Evolutionary conservation across 2,888 invertebrate genomes (phyloP).

Genomic region (Sceliomorpha sp.): DNA sequence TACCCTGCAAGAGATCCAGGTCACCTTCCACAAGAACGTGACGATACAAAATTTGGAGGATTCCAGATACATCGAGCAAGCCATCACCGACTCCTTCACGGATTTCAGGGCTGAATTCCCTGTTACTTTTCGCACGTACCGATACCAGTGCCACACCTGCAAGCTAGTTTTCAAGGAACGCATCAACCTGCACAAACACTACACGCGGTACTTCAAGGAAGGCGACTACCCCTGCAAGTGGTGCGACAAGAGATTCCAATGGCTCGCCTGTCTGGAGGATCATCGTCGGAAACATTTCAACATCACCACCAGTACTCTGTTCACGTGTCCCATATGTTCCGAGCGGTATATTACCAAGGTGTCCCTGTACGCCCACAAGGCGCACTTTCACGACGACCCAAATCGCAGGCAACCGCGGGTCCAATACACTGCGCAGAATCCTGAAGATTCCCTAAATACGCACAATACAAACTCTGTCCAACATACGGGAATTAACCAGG

Average conservation of each 20-base stretch:
- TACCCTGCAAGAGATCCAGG: conserved; percentile 29
- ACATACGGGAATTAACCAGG: background rate
- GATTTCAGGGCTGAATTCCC: conserved; percentile 45
- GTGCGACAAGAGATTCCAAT: conserved; percentile 44
- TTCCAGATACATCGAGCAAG: conserved; percentile 25
- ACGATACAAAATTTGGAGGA: background rate
- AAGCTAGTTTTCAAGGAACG: conserved; percentile 38
- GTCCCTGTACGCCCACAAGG: conserved; percentile 43
- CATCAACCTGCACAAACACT: conserved; percentile 27
- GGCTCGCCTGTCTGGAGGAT: conserved; percentile 40
- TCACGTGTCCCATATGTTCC: conserved; percentile 34
- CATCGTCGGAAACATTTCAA: conserved; percentile 45
- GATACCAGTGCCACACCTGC: conserved; percentile 38
- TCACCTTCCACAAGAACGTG: conserved; percentile 10
- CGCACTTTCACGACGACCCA: conserved; percentile 36
- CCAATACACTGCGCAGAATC: no score
- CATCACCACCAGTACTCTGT: conserved; percentile 33
- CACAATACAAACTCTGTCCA: no score
- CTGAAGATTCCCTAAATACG: no score
- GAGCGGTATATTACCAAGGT: conserved; percentile 40
- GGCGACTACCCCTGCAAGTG: conserved; percentile 35
- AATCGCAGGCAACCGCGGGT: no score
- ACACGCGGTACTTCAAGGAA: conserved; percentile 35
- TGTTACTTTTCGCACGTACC: conserved; percentile 1
- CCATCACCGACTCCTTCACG: conserved; percentile 36